Conservation (phyloP, 2,888 invertebrate species). For the Notodonta ziczac region DNA sequence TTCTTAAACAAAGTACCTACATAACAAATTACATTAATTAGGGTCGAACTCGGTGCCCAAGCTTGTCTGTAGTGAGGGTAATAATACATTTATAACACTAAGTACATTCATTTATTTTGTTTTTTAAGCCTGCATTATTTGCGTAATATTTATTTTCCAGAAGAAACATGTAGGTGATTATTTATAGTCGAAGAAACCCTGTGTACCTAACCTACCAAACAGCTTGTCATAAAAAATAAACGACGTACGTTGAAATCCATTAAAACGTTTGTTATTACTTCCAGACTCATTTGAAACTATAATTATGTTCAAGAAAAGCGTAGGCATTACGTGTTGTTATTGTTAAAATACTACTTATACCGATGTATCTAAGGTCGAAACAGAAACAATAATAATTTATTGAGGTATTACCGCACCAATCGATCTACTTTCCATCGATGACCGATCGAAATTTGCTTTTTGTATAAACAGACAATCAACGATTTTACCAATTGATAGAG, state of each 20-base stretch:
- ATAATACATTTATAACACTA: neutral
- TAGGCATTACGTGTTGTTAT: neutral
- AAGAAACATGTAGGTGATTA: neutral
- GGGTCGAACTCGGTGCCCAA: neutral
- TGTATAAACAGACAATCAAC: too few species aligned
- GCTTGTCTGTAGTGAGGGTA: neutral
- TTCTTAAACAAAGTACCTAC: neutral
- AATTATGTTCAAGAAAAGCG: neutral
- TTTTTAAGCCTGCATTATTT: neutral
- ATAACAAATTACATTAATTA: conserved; percentile 1
- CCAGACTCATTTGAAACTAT: neutral
- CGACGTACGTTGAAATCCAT: neutral
- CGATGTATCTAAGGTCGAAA: neutral
- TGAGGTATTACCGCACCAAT: too few species aligned
- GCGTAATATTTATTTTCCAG: neutral
- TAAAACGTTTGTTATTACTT: neutral
- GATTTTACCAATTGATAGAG: too few species aligned
- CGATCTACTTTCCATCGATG: too few species aligned
- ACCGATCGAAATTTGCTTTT: too few species aligned
- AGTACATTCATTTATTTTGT: neutral
- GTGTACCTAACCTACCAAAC: neutral
- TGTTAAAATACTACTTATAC: neutral
- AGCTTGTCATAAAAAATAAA: neutral
- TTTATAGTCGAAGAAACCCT: neutral
- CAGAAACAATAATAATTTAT: neutral